These are phyloP conservation scores for Aulostomus chinensis DNA, from an alignment of 2,797 vertebrate species.

Conservation along the genomic window DNA sequence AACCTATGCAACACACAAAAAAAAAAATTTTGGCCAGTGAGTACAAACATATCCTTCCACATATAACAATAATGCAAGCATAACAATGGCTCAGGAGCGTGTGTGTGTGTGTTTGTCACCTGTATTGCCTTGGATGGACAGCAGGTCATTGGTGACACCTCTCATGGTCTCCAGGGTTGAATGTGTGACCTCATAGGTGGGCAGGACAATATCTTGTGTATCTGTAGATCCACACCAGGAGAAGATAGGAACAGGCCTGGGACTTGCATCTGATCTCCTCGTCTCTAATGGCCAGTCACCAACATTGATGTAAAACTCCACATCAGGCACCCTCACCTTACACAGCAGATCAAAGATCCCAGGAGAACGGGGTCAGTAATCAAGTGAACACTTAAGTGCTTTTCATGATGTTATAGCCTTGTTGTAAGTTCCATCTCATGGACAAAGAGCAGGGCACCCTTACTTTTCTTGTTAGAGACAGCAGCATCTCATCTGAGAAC, in stretches of 20 bases:
- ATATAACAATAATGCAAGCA: too few relatives aligned
- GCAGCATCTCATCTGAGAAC: constrained; percentile 94
- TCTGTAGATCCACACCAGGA: constrained; percentile 93
- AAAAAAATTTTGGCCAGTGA: too few relatives aligned
- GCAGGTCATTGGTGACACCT: constrained; percentile 93
- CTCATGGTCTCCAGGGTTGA: constrained; percentile 91
- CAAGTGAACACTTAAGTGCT: background rate
- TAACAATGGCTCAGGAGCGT: background rate
- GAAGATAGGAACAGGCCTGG: constrained; percentile 85
- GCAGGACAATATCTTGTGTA: constrained; percentile 89
- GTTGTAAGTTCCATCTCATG: too few relatives aligned
- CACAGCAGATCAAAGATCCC: background rate
- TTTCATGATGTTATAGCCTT: too few relatives aligned
- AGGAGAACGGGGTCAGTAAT: background rate
- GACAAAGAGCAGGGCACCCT: too few relatives aligned
- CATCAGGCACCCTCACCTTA: constrained; percentile 87
- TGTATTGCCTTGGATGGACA: constrained; percentile 93
- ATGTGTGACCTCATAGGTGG: constrained; percentile 92
- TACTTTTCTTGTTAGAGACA: constrained; percentile 91
- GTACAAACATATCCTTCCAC: too few relatives aligned
- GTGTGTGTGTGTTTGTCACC: constrained; percentile 72
- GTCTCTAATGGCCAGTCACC: constrained; percentile 93
- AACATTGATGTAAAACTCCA: constrained; percentile 94
- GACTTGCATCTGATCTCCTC: constrained; percentile 73
- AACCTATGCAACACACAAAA: too few relatives aligned